A percentile compares a stretch with the other conserved stretches of the same genome.
Conservation (phyloP, 2,113 vertebrate species). For the Misgurnus anguillicaudatus region DNA sequence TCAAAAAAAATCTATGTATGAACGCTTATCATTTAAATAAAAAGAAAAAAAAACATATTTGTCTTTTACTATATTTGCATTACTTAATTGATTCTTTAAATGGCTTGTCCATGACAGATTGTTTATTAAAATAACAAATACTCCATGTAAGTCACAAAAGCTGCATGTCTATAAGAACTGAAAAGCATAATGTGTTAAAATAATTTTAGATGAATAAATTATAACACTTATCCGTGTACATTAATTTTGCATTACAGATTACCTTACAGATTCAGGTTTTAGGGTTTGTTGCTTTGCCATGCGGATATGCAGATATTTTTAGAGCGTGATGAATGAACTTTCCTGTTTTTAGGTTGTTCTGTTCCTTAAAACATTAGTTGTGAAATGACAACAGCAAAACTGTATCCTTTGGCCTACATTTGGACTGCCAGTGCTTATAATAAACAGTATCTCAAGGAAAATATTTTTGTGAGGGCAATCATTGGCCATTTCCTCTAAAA, state of each 20-base stretch:
- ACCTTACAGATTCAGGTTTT: background rate
- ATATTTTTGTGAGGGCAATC: slow-evolving; percentile 28
- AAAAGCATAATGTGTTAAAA: no score
- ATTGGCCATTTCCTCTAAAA: background rate
- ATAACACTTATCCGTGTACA: background rate
- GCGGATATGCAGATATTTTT: background rate
- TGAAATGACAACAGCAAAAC: slow-evolving; percentile 38
- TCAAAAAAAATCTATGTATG: no score
- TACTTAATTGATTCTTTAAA: no score
- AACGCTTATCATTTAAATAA: no score
- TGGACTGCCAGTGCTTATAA: background rate
- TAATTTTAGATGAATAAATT: no score
- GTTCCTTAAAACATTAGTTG: slow-evolving; percentile 33
- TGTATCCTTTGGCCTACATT: slow-evolving; percentile 48
- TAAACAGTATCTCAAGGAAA: slow-evolving; percentile 30
- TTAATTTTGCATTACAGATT: background rate
- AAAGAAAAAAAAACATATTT: no score
- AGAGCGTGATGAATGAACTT: background rate
- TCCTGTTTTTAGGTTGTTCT: background rate
- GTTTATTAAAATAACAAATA: no score
- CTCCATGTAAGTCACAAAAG: no score
- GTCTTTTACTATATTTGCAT: no score
- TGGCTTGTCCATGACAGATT: no score
- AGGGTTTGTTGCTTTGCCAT: background rate
- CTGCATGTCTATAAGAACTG: no score